Evolutionary conservation across 1,140 invertebrate species (phyloP), one percentile per base, ranked within the genome.

Genomic region (Bombus impatiens): DNA sequence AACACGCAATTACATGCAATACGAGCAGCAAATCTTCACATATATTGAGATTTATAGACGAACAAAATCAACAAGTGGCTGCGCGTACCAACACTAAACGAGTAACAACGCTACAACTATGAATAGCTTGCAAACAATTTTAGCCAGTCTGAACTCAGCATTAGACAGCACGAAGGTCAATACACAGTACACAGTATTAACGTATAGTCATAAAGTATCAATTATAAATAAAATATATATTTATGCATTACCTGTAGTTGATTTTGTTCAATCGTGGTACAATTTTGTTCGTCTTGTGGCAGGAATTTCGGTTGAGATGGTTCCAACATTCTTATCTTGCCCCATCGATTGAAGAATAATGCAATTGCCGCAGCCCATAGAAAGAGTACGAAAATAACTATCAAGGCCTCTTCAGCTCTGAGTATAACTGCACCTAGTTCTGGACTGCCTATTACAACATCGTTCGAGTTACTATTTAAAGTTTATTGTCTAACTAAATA

Each of bases 291-390:
- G 93, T 97, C 96, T 87, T 97, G 97, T 87, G 47, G 47, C 6
- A 97, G 97, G 93, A 97, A 97, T 91, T 97, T 97, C 1, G 97
- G 97, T 91, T 98, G 97, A 94, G 97, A 98, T 10, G 97, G 97
- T 92, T 98, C 97, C 93, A 98, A 93, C 97, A 98, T 98, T 86
- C 97, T 96, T 86, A 98, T 98, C 95, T 98, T 98, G 82, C 97
- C 97, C 97, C 97, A 98, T 77, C 97, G 96, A 95, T 98, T 98
- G 95, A 98, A 97, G 94, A 98, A 98, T 12, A 98, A 95, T 1
- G 97, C 96, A 35, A 98, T 97, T 15, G 97, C 97, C 2, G 96
- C 97, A 22, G 97, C 96, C 97, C 97, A 98, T 3, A 98, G 95
- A 10, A 97, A 93, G 0, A 98, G 94, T 0, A 98, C 97, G 71